phyloP scores from a whole-genome alignment of 2,888 invertebrate species.

The Orthosia incerta region DNA sequence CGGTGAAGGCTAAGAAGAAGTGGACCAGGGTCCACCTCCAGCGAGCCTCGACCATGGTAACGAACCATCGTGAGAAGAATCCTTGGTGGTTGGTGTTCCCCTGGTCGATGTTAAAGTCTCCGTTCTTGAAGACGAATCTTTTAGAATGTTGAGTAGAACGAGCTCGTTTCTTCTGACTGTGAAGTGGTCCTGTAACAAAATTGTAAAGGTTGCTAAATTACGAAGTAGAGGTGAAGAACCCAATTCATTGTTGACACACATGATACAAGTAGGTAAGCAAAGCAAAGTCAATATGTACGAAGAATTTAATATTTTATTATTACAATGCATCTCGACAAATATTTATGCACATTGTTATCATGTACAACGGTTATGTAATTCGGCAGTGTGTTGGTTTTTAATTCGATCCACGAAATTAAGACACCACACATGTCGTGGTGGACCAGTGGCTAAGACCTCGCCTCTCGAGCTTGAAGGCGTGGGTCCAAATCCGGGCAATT shows the following conservation, averaged over 20 bases:
- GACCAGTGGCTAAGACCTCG: too few relatives aligned
- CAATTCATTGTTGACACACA: neutral
- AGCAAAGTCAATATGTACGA: neutral
- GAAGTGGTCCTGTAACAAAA: conserved; percentile 62
- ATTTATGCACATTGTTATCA: conserved; percentile 4
- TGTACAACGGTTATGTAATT: conserved; percentile 9
- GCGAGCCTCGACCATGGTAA: conserved; percentile 95
- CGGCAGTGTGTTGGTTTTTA: neutral
- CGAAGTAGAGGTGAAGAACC: neutral
- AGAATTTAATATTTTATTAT: neutral
- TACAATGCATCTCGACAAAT: conserved; percentile 15
- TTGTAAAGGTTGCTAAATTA: neutral
- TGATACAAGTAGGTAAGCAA: neutral
- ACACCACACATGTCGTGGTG: neutral
- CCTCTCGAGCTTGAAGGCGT: too few relatives aligned
- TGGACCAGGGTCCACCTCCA: conserved; percentile 98
- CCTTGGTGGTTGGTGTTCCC: conserved; percentile 90
- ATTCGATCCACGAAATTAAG: neutral
- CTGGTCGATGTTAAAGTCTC: conserved; percentile 96
- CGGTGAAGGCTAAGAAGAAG: conserved; percentile 95
- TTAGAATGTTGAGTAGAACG: conserved; percentile 54
- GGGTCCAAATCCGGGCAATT: too few relatives aligned
- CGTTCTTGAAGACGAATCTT: conserved; percentile 96
- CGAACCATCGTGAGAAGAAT: conserved; percentile 95
- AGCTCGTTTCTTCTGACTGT: conserved; percentile 57